Evolutionary conservation across 2,797 vertebrate genomes (phyloP).

Genomic region (Myotis pilosus): DNA sequence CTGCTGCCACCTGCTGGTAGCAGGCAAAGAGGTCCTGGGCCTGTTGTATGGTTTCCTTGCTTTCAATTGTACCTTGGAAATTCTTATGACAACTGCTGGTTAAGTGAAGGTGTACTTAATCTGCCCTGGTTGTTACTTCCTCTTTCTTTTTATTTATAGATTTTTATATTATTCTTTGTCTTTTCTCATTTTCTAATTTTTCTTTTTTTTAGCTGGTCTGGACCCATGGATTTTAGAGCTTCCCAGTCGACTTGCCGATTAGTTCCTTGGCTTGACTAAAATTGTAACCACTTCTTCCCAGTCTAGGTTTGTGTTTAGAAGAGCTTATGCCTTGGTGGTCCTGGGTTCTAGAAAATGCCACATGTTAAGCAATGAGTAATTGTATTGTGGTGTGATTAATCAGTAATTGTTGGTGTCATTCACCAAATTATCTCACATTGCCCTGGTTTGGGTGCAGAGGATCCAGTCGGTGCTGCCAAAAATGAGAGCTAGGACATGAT

Average conservation of each 20-base stretch:
- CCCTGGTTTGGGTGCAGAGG: neutral
- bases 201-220: neutral
- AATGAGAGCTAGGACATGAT: neutral
- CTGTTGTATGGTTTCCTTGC: neutral
- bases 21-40: neutral
- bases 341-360: neutral
- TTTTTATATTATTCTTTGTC: neutral
- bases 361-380: neutral
- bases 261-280: neutral
- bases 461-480: neutral
- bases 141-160: neutral
- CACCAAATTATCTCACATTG: neutral
- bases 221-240: neutral
- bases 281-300: neutral
- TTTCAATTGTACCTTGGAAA: neutral
- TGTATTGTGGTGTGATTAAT: neutral
- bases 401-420: neutral
- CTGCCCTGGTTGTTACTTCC: neutral
- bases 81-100: neutral
- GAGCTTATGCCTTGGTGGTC: neutral
- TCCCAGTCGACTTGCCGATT: neutral
- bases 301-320: neutral
- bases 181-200: neutral
- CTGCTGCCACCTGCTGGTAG: conserved; percentile 4
- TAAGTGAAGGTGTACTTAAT: neutral